Conservation (phyloP, 2,888 invertebrate genomes). For the Diachrysia chrysitis region DNA sequence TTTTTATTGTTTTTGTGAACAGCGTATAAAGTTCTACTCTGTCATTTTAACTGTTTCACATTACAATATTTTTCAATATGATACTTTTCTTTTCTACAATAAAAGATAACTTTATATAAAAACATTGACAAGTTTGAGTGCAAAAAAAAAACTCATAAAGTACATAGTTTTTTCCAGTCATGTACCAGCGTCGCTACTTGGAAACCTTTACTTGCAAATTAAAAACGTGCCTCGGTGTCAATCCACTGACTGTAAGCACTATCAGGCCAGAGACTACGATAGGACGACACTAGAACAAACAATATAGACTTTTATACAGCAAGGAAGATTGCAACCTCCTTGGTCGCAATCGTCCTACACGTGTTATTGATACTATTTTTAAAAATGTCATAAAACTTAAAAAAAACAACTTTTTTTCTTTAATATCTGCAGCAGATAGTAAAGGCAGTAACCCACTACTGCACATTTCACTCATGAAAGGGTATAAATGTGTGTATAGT, state of each 20-base stretch:
- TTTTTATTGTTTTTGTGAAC: background rate
- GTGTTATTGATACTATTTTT: slow-evolving; percentile 27
- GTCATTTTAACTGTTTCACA: no score
- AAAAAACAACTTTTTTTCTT: no score
- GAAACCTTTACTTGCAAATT: slow-evolving; percentile 67
- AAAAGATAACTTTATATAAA: background rate
- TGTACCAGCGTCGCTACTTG: slow-evolving; percentile 28
- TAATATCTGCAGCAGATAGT: no score
- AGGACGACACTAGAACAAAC: background rate
- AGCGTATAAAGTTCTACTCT: no score
- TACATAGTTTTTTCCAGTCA: slow-evolving; percentile 12
- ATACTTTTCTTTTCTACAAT: no score
- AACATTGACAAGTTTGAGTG: background rate
- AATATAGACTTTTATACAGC: slow-evolving; percentile 11
- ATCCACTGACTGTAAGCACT: slow-evolving; percentile 32
- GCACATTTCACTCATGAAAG: no score
- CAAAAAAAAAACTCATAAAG: background rate
- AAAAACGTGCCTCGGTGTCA: slow-evolving; percentile 73
- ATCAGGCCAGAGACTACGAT: background rate
- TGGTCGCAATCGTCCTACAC: no score
- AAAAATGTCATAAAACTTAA: background rate
- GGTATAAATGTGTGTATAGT: no score
- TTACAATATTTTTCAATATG: no score
- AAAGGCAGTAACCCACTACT: no score
- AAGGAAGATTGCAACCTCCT: slow-evolving; percentile 5